These are phyloP conservation scores for Micromesistius poutassou DNA, from an alignment of 2,797 vertebrate species.

Conservation along the genomic window DNA sequence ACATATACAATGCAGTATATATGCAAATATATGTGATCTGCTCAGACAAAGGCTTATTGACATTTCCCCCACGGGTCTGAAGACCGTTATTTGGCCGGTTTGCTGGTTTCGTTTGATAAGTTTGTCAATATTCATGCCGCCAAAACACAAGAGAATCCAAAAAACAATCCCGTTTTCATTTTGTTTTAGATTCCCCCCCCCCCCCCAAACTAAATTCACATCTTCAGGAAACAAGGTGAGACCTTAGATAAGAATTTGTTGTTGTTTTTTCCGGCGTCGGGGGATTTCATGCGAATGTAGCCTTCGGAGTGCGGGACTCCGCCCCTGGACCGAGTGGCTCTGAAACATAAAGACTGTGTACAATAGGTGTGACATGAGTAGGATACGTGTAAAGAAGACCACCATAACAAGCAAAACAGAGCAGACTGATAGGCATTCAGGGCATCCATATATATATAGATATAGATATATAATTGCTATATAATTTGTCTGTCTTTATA, in stretches of 20 bases:
- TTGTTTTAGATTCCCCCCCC: neutral
- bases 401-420: slow-evolving; percentile 67
- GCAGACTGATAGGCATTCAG: slow-evolving; percentile 70
- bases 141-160: neutral
- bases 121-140: neutral
- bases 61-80: slow-evolving; percentile 1
- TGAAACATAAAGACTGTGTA: slow-evolving; percentile 68
- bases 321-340: slow-evolving; percentile 58
- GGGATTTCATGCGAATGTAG: slow-evolving; percentile 55
- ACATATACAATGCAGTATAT: slow-evolving; percentile 64
- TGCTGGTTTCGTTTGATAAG: neutral
- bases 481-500: slow-evolving; percentile 10
- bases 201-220: neutral
- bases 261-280: slow-evolving; percentile 13
- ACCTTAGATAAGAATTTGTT: neutral
- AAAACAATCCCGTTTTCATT: neutral
- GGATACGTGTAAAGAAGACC: slow-evolving; percentile 62
- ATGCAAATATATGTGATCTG: slow-evolving; percentile 59
- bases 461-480: slow-evolving; percentile 35
- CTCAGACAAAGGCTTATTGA: slow-evolving; percentile 54
- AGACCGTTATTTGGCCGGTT: slow-evolving; percentile 21
- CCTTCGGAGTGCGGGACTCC: slow-evolving; percentile 52
- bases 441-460: slow-evolving; percentile 56
- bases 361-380: slow-evolving; percentile 66
- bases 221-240: slow-evolving; percentile 3